Conservation (phyloP, 2,113 vertebrate species). For the Nesoenas mayeri region DNA sequence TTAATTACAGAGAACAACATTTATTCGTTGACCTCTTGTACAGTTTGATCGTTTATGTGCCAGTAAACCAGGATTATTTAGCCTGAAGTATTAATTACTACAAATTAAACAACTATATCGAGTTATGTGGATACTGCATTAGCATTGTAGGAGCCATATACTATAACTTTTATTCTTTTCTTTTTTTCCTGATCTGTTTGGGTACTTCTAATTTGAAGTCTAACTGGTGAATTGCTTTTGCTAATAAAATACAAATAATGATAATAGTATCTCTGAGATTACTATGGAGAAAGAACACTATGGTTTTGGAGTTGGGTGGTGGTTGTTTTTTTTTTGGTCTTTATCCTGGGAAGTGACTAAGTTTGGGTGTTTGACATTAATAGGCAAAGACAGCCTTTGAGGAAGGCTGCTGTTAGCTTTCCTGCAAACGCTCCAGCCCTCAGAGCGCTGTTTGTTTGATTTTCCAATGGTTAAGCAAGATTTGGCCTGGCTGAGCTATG, state of each 20-base stretch:
- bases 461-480: constrained; percentile 44
- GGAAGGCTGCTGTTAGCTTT: constrained; percentile 53
- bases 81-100: background rate
- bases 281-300: background rate
- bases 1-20: background rate
- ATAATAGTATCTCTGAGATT: background rate
- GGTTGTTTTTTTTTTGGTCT: background rate
- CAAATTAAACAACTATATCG: background rate
- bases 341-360: constrained; percentile 43
- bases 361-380: constrained; percentile 55
- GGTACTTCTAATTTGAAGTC: background rate
- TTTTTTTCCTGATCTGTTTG: background rate
- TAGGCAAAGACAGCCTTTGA: constrained; percentile 42
- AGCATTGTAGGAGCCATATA: background rate
- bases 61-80: background rate
- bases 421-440: constrained; percentile 36
- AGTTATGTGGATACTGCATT: background rate
- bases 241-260: background rate
- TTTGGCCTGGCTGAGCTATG: constrained; percentile 8
- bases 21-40: background rate
- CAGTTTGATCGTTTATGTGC: background rate
- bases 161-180: background rate
- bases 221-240: background rate
- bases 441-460: constrained; percentile 55
- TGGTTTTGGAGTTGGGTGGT: background rate